These are phyloP conservation scores for Sphinx pinastri DNA, from an alignment of 2,888 invertebrate species.

Conservation along the genomic window DNA sequence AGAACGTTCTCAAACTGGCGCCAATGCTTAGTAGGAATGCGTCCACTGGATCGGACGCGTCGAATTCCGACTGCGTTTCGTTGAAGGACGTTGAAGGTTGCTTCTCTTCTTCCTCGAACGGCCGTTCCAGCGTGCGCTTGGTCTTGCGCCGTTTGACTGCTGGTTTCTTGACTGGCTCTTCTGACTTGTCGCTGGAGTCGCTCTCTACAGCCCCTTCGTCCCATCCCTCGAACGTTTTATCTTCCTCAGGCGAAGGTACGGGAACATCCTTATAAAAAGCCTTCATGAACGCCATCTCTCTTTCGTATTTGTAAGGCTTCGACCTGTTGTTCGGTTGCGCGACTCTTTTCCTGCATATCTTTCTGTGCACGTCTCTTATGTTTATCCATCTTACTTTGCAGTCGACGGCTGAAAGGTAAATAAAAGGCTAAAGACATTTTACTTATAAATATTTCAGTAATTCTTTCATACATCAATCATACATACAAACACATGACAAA, in stretches of 20 bases:
- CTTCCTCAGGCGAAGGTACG: constrained; percentile 46
- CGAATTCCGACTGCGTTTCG: constrained; percentile 56
- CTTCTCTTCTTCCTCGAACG: constrained; percentile 39
- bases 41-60: constrained; percentile 68
- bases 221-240: constrained; percentile 44
- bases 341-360: constrained; percentile 60
- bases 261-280: constrained; percentile 67
- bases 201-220: constrained; percentile 37
- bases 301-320: constrained; percentile 70
- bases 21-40: constrained; percentile 73
- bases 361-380: constrained; percentile 73
- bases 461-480: background rate
- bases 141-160: constrained; percentile 37
- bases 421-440: background rate
- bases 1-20: constrained; percentile 70
- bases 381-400: constrained; percentile 78
- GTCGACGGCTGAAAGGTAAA: constrained; percentile 60
- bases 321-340: constrained; percentile 35
- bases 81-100: constrained; percentile 44
- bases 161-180: constrained; percentile 43
- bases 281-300: constrained; percentile 65
- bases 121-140: constrained; percentile 33
- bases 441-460: too few species aligned
- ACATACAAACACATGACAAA: background rate
- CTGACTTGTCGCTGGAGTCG: constrained; percentile 49